Conservation (phyloP, 2,888 invertebrate species). For the Calliscelio sp. region DNA sequence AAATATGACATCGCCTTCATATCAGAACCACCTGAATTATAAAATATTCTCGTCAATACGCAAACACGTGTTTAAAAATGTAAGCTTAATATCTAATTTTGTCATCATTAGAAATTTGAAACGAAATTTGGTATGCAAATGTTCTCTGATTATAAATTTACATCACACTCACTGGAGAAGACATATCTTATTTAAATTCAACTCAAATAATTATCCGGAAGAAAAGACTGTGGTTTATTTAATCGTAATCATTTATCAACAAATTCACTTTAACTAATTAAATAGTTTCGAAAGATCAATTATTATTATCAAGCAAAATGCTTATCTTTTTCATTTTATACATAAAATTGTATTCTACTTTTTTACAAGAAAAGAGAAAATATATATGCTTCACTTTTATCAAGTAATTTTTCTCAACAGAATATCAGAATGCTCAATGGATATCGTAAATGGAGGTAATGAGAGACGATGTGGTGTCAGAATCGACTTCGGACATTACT, state of each 20-base stretch:
- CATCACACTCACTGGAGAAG: not conserved
- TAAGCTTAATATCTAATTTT: constrained; percentile 39
- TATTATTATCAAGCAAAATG: no score
- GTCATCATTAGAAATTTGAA: constrained; percentile 24
- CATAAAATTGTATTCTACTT: no score
- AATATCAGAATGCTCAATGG: constrained; percentile 61
- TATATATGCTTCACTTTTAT: no score
- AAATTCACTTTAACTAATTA: no score
- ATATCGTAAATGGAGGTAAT: constrained; percentile 66
- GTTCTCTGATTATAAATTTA: constrained; percentile 1
- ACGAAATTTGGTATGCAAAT: constrained; percentile 18
- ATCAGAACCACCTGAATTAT: constrained; percentile 11
- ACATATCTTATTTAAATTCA: not conserved
- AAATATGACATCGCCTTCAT: constrained; percentile 13
- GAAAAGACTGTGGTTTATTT: no score
- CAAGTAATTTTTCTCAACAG: no score
- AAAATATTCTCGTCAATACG: not conserved
- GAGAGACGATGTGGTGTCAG: constrained; percentile 65
- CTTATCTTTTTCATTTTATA: no score
- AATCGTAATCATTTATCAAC: no score
- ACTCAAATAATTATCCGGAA: no score
- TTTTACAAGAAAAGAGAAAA: no score
- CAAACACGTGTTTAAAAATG: constrained; percentile 19
- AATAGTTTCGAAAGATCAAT: no score
- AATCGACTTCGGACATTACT: constrained; percentile 51